Evolutionary conservation across 2,113 vertebrate genomes (phyloP), one percentile per base, ranked within the genome.

Genomic region (Platanista minor): DNA sequence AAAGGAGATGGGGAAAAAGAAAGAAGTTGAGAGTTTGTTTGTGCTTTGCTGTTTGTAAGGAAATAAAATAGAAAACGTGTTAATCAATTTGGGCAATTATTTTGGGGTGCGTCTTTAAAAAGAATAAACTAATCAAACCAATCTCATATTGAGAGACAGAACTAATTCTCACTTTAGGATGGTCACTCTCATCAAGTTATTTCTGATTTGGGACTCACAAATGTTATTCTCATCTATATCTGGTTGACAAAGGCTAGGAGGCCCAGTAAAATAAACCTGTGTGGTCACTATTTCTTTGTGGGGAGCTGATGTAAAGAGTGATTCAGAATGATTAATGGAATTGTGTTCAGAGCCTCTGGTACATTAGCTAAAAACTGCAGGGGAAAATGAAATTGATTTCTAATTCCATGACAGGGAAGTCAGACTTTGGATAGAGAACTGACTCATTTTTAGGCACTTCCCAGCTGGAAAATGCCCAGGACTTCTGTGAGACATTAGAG

Each of bases 21-120:
- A 98, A 99, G 98, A 98, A 97, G 94, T 97, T 99, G 98, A 99
- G 98, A 98, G 94, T 97, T 84, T 97, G 64, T 39, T 98, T 97
- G 97, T 75, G 27, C 92, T 92, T 96, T 87, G 52, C 75, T 87
- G 25, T 36, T 95, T 78, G 96, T 96, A 98, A 98, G 97, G 96
- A 98, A 98, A 98, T 98, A 98, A 98, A 98, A 99, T 97, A 98
- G 91, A 99, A 95, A 98, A 39, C 31, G 90, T 98, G 93, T 98
- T 87, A 29, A 99, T 82, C 96, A 80, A 66, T 94, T 97, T 95
- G 84, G 92, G 75, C 21, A 96, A 95, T 87, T 78, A 92, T 46
- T 91, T 96, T 23, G 69, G n/a, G 62, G 74, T 66, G 74, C 27
- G 43, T 69, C 67, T 64, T 78, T 85, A 96, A 97, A 33, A 96